Percentiles rank a stretch among this genome's conserved stretches.
Conservation (phyloP, 2,113 vertebrate species). For the Xyliphius kryptos region DNA sequence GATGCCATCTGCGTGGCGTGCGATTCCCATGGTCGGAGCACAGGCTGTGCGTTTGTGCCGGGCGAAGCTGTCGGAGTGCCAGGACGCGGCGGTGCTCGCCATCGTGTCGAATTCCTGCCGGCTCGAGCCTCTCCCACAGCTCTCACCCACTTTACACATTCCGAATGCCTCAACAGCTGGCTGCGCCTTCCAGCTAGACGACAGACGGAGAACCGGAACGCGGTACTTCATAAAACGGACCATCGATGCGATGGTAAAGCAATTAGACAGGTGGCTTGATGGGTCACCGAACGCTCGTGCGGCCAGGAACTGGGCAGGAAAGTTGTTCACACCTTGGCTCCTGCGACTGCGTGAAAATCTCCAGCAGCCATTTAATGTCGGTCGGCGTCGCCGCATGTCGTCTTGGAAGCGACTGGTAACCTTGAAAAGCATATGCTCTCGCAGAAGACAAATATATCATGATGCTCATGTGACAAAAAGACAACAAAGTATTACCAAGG, state of each 20-base stretch:
- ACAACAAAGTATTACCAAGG: constrained; percentile 22
- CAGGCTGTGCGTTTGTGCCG: constrained; percentile 19
- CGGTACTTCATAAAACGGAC: too few species aligned
- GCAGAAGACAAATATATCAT: constrained; percentile 17
- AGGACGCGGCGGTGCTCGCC: constrained; percentile 15
- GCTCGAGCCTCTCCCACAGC: constrained; percentile 52
- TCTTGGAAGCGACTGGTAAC: constrained; percentile 19
- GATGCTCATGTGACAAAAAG: constrained; percentile 23
- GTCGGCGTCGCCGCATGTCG: constrained; percentile 17
- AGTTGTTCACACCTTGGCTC: not conserved
- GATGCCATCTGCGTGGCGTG: constrained; percentile 16
- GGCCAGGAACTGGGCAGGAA: not conserved
- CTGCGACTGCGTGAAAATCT: constrained; percentile 15
- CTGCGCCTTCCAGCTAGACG: constrained; percentile 38
- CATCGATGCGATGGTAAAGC: not conserved
- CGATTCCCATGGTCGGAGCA: constrained; percentile 21
- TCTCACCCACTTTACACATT: constrained; percentile 61
- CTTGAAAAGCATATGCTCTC: constrained; percentile 30
- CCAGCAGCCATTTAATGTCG: constrained; percentile 1
- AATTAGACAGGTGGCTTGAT: too few species aligned
- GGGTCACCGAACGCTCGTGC: too few species aligned
- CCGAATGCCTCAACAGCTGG: constrained; percentile 62
- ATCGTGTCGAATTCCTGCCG: constrained; percentile 25
- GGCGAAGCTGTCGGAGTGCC: constrained; percentile 17
- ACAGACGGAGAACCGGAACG: constrained; percentile 22